Conservation (phyloP, 2,888 invertebrate genomes). For the Cephus sareptanus region DNA sequence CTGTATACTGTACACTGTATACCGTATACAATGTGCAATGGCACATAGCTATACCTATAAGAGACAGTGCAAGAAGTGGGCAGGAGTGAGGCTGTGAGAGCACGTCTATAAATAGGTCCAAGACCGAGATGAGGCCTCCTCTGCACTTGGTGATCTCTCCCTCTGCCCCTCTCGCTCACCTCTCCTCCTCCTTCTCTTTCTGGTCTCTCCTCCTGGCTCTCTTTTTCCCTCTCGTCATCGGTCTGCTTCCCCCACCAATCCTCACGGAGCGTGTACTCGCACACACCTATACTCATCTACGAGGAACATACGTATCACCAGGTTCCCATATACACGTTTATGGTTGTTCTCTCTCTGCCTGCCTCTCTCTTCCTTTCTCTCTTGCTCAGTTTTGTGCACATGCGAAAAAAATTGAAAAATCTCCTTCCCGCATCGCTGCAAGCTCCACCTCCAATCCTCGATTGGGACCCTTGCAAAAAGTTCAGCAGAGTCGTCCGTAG, state of each 20-base stretch:
- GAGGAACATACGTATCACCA: not conserved
- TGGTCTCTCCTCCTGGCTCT: conserved; percentile 16
- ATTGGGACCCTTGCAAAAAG: not conserved
- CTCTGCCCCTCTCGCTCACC: conserved; percentile 14
- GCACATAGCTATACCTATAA: conserved; percentile 31
- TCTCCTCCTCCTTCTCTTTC: conserved; percentile 19
- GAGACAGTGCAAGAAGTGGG: conserved; percentile 58
- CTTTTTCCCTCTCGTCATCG: conserved; percentile 13
- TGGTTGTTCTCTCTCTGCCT: conserved; percentile 29
- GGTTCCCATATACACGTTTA: conserved; percentile 14
- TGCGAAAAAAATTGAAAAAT: not conserved
- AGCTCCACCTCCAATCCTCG: conserved; percentile 4
- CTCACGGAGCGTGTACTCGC: conserved; percentile 14
- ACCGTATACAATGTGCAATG: conserved; percentile 31
- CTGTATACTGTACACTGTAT: not conserved
- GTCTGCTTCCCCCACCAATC: conserved; percentile 7
- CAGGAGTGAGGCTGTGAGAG: conserved; percentile 64
- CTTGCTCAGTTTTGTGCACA: conserved; percentile 5
- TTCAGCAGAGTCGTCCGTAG: not conserved
- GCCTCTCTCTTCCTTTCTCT: conserved; percentile 5
- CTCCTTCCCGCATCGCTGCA: not conserved
- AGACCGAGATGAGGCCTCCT: conserved; percentile 61
- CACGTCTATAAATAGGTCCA: conserved; percentile 63
- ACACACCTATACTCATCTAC: conserved; percentile 18
- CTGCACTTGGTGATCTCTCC: conserved; percentile 52